Base-by-base conservation (phyloP, 2,888 invertebrate genomes). In the Parapristionchus giblindavisi region DNA sequence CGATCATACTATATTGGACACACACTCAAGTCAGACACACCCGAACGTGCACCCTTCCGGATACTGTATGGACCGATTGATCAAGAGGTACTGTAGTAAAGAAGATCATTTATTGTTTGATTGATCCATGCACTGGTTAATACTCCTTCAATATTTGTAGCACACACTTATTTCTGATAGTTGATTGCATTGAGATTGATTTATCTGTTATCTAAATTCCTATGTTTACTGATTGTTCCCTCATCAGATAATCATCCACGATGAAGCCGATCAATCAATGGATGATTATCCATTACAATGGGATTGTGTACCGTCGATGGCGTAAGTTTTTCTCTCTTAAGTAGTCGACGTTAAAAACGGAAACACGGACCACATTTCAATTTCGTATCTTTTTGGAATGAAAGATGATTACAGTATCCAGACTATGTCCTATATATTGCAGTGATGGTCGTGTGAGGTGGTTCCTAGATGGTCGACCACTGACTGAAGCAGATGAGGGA, bases 51-150 rank as follows among this genome's bases (percentile, higher is more conserved):
- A 27, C 27, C 27, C 29, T 80, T 80, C 77, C 54, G 66, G 54
- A 81, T 80, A 43, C 76, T 80, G 36, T 77, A 76, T 66, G 51
- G 73, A 36, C 80, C 80, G 27, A 43, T 54, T n/a, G 78, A 80
- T 54, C 48, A 60, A 3, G 63, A 63, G 6, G 66, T 80, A 34
- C 38, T 56, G 60, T 34, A 43, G 38, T n/a, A 65, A n/a, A 8
- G 8, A 34, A 36, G 34, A n/a, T n/a, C n/a, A n/a, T n/a, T n/a
- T n/a, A n/a, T n/a, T n/a, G n/a, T n/a, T n/a, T n/a, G n/a, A n/a
- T n/a, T n/a, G n/a, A n/a, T n/a, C n/a, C n/a, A n/a, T n/a, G n/a
- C n/a, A n/a, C n/a, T n/a, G n/a, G n/a, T n/a, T n/a, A n/a, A n/a
- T n/a, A n/a, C n/a, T n/a, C n/a, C n/a, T n/a, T n/a, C n/a, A n/a